phyloP scores from a whole-genome alignment of 2,888 invertebrate genomes.

The Automeris io region DNA sequence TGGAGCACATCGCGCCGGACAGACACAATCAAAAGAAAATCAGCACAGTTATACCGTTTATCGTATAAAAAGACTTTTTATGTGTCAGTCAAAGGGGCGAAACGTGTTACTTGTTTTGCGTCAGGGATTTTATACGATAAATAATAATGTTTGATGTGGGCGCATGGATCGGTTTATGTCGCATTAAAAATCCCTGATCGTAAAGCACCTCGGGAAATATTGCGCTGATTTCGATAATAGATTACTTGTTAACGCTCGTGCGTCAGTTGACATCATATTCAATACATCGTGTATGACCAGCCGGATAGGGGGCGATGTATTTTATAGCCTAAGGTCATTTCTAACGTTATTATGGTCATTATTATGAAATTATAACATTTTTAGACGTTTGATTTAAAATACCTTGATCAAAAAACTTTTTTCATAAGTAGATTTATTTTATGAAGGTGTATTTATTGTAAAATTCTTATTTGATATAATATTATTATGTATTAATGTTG shows the following conservation, averaged over 20 bases:
- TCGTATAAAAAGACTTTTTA: conserved; percentile 37
- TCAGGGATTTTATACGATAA: conserved; percentile 54
- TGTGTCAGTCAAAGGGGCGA: conserved; percentile 36
- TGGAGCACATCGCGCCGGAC: conserved; percentile 8
- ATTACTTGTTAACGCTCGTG: conserved; percentile 15
- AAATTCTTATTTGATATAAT: too few species aligned
- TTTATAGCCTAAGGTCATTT: not conserved
- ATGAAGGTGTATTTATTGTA: too few species aligned
- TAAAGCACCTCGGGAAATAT: conserved; percentile 27
- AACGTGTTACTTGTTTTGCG: conserved; percentile 52
- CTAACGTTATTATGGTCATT: not conserved
- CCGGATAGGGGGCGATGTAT: not conserved
- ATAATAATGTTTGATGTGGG: conserved; percentile 60
- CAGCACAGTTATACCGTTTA: conserved; percentile 13
- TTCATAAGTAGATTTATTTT: too few species aligned
- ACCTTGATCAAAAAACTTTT: too few species aligned
- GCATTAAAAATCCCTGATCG: conserved; percentile 35
- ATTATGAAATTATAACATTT: not conserved
- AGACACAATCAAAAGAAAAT: conserved; percentile 18
- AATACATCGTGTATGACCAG: not conserved
- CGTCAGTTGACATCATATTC: not conserved
- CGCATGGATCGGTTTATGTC: conserved; percentile 37
- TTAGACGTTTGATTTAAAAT: too few species aligned
- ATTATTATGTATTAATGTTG: too few species aligned
- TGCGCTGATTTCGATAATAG: conserved; percentile 28